Conservation (phyloP, 2,888 invertebrate species). For the Parapristionchus giblindavisi region DNA sequence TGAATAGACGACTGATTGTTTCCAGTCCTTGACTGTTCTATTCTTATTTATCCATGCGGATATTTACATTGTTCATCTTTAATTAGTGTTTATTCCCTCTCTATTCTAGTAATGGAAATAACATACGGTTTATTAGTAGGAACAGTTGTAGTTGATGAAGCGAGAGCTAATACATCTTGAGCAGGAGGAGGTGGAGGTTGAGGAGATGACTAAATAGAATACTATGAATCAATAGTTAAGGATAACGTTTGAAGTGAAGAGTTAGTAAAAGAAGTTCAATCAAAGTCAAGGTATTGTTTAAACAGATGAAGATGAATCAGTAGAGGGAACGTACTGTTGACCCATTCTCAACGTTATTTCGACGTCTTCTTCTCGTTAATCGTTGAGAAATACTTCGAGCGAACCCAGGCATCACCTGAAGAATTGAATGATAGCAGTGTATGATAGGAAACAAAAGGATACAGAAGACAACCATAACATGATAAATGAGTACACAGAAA, state of each 20-base stretch:
- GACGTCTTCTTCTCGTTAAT: not conserved
- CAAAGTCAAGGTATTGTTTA: not conserved
- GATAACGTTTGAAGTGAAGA: not conserved
- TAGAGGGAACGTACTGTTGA: not conserved
- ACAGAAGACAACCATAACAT: too few species aligned
- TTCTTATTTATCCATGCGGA: not conserved
- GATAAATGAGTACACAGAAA: too few species aligned
- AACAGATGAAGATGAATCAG: not conserved
- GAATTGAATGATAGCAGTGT: not conserved
- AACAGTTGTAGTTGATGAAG: conserved; percentile 25
- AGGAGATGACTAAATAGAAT: not conserved
- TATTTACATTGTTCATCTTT: not conserved
- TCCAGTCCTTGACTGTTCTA: too few species aligned
- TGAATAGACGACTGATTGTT: not conserved
- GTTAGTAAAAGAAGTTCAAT: not conserved
- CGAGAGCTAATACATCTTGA: conserved; percentile 31
- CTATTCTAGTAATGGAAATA: not conserved
- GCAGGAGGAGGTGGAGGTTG: conserved; percentile 27
- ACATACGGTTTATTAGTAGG: conserved; percentile 35
- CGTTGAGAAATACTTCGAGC: conserved; percentile 33
- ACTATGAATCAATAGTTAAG: not conserved
- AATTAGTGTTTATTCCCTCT: too few species aligned
- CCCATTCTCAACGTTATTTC: conserved; percentile 12
- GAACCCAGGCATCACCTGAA: conserved; percentile 32
- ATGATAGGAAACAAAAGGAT: conserved; percentile 7